These are phyloP conservation scores for Balaenoptera acutorostrata DNA, from an alignment of 2,113 vertebrate genomes.

Conservation along the genomic window DNA sequence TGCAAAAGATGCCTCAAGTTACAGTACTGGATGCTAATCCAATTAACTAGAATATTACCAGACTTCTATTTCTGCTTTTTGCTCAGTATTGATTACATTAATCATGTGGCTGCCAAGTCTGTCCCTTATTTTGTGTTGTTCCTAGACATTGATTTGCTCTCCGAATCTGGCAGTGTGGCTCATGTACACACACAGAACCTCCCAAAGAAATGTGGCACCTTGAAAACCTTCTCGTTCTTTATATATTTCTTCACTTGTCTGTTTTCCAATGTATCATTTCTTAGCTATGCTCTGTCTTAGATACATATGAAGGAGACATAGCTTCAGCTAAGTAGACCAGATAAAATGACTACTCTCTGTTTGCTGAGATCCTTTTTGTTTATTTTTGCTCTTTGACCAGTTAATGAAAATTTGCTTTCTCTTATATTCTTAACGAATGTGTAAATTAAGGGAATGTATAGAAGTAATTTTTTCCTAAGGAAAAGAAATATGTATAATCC, in stretches of 20 bases:
- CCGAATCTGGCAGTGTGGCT: neutral
- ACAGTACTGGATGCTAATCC: neutral
- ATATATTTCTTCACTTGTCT: neutral
- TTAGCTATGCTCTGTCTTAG: neutral
- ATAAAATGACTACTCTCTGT: neutral
- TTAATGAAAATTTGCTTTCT: neutral
- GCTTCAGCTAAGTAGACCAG: neutral
- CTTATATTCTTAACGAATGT: neutral
- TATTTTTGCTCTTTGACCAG: neutral
- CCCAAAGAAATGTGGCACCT: neutral
- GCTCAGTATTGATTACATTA: neutral
- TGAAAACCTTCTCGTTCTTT: neutral
- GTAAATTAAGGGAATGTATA: neutral
- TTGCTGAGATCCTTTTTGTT: neutral
- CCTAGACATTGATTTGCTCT: neutral
- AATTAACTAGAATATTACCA: neutral
- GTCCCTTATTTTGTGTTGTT: neutral
- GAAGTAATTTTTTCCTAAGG: neutral
- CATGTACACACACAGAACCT: neutral
- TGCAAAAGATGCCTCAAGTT: neutral
- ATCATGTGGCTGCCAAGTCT: neutral
- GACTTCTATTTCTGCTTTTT: constrained; percentile 10
- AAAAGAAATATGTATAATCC: neutral
- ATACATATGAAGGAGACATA: neutral
- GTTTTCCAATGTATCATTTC: neutral